These are phyloP conservation scores for Anas acuta DNA, from an alignment of 2,797 vertebrate genomes.

Conservation along the genomic window DNA sequence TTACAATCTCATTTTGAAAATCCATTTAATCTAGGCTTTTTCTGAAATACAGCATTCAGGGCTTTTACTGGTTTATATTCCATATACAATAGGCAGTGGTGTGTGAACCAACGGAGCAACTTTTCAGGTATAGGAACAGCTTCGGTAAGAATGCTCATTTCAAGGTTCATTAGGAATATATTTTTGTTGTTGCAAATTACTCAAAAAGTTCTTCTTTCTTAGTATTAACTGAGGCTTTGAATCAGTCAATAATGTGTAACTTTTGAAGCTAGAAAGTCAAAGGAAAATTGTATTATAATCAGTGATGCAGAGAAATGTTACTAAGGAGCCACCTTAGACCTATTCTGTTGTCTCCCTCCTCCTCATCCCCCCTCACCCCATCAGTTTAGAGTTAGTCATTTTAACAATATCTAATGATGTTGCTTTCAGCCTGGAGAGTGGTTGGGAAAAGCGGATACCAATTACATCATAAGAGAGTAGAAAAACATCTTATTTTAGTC, in stretches of 20 bases:
- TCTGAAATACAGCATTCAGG: slow-evolving; percentile 1
- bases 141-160: slow-evolving; percentile 42
- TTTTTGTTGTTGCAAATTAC: slow-evolving; percentile 63
- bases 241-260: slow-evolving; percentile 41
- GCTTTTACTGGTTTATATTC: slow-evolving; percentile 38
- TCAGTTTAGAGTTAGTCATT: not conserved
- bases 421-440: not conserved
- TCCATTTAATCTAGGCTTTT: slow-evolving; percentile 19
- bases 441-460: not conserved
- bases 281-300: slow-evolving; percentile 46
- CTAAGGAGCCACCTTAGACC: slow-evolving; percentile 10
- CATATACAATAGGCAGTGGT: slow-evolving; percentile 2
- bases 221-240: slow-evolving; percentile 35
- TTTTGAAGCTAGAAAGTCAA: slow-evolving; percentile 48
- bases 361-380: not conserved
- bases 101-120: slow-evolving; percentile 24
- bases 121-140: slow-evolving; percentile 48
- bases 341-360: not conserved
- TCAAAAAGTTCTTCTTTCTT: slow-evolving; percentile 44
- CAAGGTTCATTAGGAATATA: slow-evolving; percentile 49
- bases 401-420: not conserved
- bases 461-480: not conserved
- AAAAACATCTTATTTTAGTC: slow-evolving; percentile 27
- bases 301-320: slow-evolving; percentile 45
- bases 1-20: slow-evolving; percentile 57